Percentiles rank a stretch among this genome's conserved stretches.
Evolutionary conservation across 2,113 vertebrate genomes (phyloP).

Genomic region (Cavia porcellus): DNA sequence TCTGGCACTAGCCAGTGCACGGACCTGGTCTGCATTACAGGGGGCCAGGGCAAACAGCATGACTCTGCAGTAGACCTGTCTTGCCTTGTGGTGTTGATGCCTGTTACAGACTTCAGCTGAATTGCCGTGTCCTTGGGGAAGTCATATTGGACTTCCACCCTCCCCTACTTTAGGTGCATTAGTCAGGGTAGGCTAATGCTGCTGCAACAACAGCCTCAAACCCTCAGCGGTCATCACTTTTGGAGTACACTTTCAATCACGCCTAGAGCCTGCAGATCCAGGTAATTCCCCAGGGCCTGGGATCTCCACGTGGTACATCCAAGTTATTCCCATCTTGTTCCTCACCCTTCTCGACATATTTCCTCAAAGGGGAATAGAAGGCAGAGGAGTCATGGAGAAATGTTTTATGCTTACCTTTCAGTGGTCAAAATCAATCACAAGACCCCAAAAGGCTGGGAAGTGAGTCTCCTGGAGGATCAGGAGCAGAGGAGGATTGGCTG

Average conservation of each 20-base stretch:
- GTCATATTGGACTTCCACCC: not conserved
- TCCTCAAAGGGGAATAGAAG: not conserved
- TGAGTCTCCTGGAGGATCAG: not conserved
- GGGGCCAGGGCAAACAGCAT: not conserved
- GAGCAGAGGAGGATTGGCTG: not conserved
- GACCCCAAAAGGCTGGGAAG: not conserved
- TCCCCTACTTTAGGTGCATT: accelerated
- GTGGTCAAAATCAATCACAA: not conserved
- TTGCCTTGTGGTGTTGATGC: not conserved
- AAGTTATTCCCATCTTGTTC: not conserved
- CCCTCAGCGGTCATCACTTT: not conserved
- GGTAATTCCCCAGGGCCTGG: not conserved
- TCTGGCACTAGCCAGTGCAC: no score
- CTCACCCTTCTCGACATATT: not conserved
- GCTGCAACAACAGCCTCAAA: not conserved
- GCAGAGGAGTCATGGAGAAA: not conserved
- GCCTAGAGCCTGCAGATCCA: not conserved
- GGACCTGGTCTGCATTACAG: not conserved
- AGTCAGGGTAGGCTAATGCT: not conserved
- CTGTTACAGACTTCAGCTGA: not conserved
- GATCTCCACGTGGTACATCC: accelerated
- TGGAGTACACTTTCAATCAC: not conserved
- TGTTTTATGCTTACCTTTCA: not conserved
- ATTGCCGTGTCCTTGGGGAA: not conserved
- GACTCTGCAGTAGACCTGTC: no score